Base-by-base conservation (phyloP, 2,113 vertebrate genomes). In the Passer montanus region DNA sequence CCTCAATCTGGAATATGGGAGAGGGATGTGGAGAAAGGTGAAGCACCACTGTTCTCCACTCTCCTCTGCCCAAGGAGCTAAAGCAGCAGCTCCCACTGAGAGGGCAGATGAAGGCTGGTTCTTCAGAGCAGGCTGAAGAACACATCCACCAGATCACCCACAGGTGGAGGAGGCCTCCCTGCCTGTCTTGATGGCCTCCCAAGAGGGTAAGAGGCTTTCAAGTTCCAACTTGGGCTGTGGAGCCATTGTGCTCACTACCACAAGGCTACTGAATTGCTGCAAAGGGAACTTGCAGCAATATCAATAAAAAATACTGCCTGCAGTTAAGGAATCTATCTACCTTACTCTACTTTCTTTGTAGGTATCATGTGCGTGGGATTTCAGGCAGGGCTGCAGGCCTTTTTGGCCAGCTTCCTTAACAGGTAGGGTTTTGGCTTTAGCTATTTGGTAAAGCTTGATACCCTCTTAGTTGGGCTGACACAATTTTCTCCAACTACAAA, bases 61-160 rank as follows among this genome's bases (percentile, higher is more conserved):
- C 43, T 69, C 22, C 33, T 41, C 59, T 84, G 35, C 64, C 68
- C 75, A 63, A 66, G 68, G 43, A 78, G 26, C 7, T 7, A 33
- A 70, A 73, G 64, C 59, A 81, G 60, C 68, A 81, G 52, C 26
- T 88, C 72, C 37, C 35, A 16, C 23, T 1, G n/a, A 41, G 49
- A 43, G 26, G 53, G 44, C 19, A 77, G 72, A 62, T 3, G 27
- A 20, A 41, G 68, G 52, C 60, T 84, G 72, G 52, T 8, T 91
- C 63, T 33, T 46, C 37, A 11, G 55, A 50, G 43, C 17, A 74
- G 44, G 24, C 47, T 37, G 35, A 37, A 37, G 35, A 37, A 68
- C n/a, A 17, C 9, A 47, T 10, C 62, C 1, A 6, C 26, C 1
- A 12, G 62, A 50, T 24, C 59, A 49, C 30, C 2, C 1, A 10